These are phyloP conservation scores for Rhabditoides inermis DNA, from an alignment of 2,888 invertebrate genomes.

Conservation along the genomic window DNA sequence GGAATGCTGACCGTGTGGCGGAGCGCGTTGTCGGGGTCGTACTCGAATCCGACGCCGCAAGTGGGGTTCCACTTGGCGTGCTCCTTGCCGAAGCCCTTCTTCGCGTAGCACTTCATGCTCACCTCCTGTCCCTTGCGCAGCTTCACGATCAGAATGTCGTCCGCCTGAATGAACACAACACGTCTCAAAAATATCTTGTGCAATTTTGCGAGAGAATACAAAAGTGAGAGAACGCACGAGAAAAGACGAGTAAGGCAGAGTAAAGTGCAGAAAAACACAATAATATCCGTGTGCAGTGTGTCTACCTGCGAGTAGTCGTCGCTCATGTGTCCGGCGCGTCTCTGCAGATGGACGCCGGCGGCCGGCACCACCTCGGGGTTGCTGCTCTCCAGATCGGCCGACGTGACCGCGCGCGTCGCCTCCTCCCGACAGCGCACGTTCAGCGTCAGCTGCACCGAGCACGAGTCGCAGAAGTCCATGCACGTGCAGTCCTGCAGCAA, in stretches of 20 bases:
- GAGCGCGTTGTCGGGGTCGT: conserved; percentile 96
- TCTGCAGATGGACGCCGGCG: too few species aligned
- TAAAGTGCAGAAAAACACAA: too few species aligned
- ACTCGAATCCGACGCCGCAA: conserved; percentile 93
- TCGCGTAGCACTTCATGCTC: conserved; percentile 86
- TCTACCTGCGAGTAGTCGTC: too few species aligned
- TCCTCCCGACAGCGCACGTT: conserved; percentile 91
- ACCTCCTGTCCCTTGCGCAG: conserved; percentile 78
- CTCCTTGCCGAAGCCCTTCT: conserved; percentile 90
- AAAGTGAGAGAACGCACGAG: too few species aligned
- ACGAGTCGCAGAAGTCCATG: conserved; percentile 90
- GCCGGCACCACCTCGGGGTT: conserved; percentile 12
- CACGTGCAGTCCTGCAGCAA: conserved; percentile 78
- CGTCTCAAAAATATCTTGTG: too few species aligned
- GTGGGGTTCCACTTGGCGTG: conserved; percentile 99
- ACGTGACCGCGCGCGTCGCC: conserved; percentile 86
- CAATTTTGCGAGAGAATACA: too few species aligned
- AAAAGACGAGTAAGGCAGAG: too few species aligned
- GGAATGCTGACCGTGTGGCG: conserved; percentile 85
- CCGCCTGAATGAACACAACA: too few species aligned
- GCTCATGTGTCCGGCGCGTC: too few species aligned
- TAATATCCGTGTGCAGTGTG: neutral
- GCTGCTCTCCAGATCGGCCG: conserved; percentile 68
- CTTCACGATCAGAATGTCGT: conserved; percentile 67
- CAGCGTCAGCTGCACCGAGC: conserved; percentile 91